Base-by-base conservation (phyloP, 2,113 vertebrate species). In the Elephantulus edwardii region DNA sequence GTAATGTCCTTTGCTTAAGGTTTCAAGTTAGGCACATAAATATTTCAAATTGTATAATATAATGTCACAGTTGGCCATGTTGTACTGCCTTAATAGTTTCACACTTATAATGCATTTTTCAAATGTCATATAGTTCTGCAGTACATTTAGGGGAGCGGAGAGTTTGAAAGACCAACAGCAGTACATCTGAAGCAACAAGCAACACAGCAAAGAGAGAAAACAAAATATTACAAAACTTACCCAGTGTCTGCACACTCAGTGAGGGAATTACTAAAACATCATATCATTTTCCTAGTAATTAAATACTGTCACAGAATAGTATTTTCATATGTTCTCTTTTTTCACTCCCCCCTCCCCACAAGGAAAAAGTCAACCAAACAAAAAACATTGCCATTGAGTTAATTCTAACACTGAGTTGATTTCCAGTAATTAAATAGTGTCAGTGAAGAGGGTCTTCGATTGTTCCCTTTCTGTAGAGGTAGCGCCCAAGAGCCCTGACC, bases 191-290 rank as follows among this genome's bases (percentile, higher is more conserved):
- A 54, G 56, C n/a, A 86, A 48, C 19, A 71, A 16, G 30, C 71
- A 84, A 78, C 10, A 17, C 24, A n/a, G 17, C 50, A 80, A 83
- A 71, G 50, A 81, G 17, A 79, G n/a, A n/a, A n/a, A n/a, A n/a
- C n/a, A 71, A 87, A 91, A 75, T 38, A 16, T n/a, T 46, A 50
- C 33, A 40, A 81, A 81, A 74, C 12, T 68, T 42, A 60, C 7
- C 40, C 35, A 86, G 1, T 44, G 33, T 64, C 44, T 58, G 84
- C 48, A 20, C 24, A 87, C 30, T 83, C 35, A 24, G 58, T 30
- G 44, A 54, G 80, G 35, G 83, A 76, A 92, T 62, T 64, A 71
- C 42, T 83, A 62, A 76, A 93, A 77, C 16, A 76, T 40, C 20
- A 35, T 40, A 77, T 10, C 17, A 2, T 40, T 89, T 60, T 71